Base-by-base conservation (phyloP, 2,797 vertebrate species). In the Crypturellus tataupa region DNA sequence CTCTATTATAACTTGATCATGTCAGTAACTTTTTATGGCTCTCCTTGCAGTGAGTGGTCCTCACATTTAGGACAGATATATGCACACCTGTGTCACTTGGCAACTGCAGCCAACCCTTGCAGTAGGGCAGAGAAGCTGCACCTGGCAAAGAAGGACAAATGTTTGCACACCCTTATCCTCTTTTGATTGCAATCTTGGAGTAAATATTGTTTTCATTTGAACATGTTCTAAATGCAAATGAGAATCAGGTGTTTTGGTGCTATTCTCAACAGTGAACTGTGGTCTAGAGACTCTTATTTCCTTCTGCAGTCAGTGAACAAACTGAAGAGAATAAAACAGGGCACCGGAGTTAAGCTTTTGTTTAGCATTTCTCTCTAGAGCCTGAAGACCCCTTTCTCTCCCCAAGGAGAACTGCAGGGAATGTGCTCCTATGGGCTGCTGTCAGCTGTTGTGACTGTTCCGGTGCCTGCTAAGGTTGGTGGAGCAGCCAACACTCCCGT, bases 371-470 rank as follows among this genome's bases (percentile, higher is more conserved):
- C 4, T 51, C 4, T 56, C 25, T 17, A 10, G 42, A 59, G 11
- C 24, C 17, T 77, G 40, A 68, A 53, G 18, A 9, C 56, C 12
- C 1, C 0, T 0, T 0, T 1, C 16, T 65, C 12, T 77, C 42
- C 15, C 1, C 37, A 20, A 59, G 55, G 10, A 44, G 37, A 16
- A 49, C 46, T 76, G 23, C 17, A 42, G 35, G 42, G 51, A 80
- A 82, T 67, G 47, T n/a, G 13, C 20, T 11, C 12, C 13, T 3
- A 6, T 59, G 18, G 53, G 25, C 46, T 59, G 13, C 10, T 53
- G 9, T 9, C 11, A 13, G 13, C 35, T 6, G 42, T 84, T 83
- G 31, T 13, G 23, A 55, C 24, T 33, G 17, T 56, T 37, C 71
- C 5, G 0, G 10, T 51, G 44, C 40, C 39, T 40, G 37, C 60